phyloP scores from a whole-genome alignment of 1,140 invertebrate genomes.

The Trichonephila inaurata region DNA sequence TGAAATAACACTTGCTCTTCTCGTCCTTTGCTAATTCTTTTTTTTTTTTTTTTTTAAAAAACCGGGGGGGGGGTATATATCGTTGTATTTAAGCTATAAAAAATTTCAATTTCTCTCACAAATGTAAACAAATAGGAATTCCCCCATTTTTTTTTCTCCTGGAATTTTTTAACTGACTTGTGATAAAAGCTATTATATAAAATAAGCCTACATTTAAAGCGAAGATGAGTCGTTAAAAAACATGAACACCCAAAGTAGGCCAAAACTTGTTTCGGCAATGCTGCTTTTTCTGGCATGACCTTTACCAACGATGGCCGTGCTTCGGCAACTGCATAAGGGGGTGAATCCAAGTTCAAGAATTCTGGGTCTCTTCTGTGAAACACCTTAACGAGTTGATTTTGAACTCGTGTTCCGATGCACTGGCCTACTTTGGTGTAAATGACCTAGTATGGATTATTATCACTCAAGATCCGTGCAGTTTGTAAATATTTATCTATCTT shows the following conservation, averaged over 20 bases:
- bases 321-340: background rate
- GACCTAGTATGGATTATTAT: slow-evolving; percentile 49
- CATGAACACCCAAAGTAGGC: background rate
- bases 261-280: background rate
- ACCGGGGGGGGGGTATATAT: too few species aligned
- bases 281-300: slow-evolving; percentile 4
- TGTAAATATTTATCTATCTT: slow-evolving; percentile 60
- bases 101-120: too few species aligned
- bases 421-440: slow-evolving; percentile 59
- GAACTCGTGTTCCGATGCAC: background rate
- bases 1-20: too few species aligned
- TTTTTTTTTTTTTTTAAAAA: too few species aligned
- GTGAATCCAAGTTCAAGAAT: slow-evolving; percentile 70
- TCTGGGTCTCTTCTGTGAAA: slow-evolving; percentile 48
- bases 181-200: too few species aligned
- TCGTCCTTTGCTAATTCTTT: too few species aligned
- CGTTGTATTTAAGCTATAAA: too few species aligned
- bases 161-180: too few species aligned
- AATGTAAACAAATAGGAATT: too few species aligned
- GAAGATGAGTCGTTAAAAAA: too few species aligned
- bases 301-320: background rate
- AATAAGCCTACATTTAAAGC: too few species aligned
- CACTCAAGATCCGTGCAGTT: background rate
- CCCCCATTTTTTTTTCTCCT: too few species aligned
- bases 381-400: background rate